Conservation (phyloP, 2,113 vertebrate genomes). For the Lutjanus erythropterus region DNA sequence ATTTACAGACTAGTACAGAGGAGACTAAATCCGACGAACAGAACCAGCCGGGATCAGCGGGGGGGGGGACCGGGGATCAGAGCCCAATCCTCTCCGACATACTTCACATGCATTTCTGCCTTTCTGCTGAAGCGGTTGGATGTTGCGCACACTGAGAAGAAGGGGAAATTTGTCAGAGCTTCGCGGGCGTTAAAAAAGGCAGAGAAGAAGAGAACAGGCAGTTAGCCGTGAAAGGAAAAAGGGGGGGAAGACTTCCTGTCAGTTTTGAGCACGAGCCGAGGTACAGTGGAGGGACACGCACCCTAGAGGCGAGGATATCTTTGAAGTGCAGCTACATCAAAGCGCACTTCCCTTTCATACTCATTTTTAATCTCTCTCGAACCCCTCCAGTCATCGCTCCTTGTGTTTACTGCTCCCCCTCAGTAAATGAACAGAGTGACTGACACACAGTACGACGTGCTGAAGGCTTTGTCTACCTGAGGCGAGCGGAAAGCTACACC, state of each 20-base stretch:
- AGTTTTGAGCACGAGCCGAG: slow-evolving; percentile 23
- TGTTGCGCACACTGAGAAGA: slow-evolving; percentile 9
- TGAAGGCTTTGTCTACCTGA: slow-evolving; percentile 9
- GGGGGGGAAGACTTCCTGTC: slow-evolving; percentile 14
- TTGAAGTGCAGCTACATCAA: slow-evolving; percentile 74
- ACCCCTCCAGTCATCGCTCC: slow-evolving; percentile 33
- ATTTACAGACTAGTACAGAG: slow-evolving; percentile 19
- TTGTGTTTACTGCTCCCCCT: slow-evolving; percentile 45
- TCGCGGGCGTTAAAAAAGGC: slow-evolving; percentile 6
- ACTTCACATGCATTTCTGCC: slow-evolving; percentile 49
- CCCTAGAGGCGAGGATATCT: slow-evolving; percentile 56
- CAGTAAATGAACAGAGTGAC: slow-evolving; percentile 23
- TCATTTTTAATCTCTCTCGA: slow-evolving; percentile 43
- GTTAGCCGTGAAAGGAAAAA: neutral
- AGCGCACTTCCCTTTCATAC: slow-evolving; percentile 33
- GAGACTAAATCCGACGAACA: slow-evolving; percentile 44
- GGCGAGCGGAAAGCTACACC: neutral
- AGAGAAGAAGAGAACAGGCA: neutral
- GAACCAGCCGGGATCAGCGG: slow-evolving; percentile 53
- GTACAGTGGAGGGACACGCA: slow-evolving; percentile 48
- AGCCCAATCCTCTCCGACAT: slow-evolving; percentile 48
- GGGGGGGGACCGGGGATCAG: slow-evolving; percentile 48
- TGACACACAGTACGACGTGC: slow-evolving; percentile 12
- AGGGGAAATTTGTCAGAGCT: slow-evolving; percentile 22
- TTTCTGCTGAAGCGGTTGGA: slow-evolving; percentile 18